These are phyloP conservation scores for Euglossa dilemma DNA, from an alignment of 1,140 invertebrate species.

Conservation along the genomic window DNA sequence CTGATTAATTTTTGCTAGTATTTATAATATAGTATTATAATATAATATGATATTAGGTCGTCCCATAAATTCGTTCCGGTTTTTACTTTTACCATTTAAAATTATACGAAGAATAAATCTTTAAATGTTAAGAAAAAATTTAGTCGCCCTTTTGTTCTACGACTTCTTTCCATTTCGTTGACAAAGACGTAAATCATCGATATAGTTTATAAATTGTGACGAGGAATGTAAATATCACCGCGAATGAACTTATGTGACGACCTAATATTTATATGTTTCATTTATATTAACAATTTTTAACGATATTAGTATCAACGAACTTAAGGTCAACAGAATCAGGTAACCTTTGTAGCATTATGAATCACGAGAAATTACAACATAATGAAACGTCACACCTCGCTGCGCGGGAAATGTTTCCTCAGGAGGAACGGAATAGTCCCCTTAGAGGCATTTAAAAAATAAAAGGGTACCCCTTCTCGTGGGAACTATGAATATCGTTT, in stretches of 20 bases:
- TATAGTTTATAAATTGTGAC: too few relatives aligned
- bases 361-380: slow-evolving; percentile 18
- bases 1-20: background rate
- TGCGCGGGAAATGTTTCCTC: slow-evolving; percentile 11
- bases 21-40: too few relatives aligned
- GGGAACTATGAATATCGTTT: background rate
- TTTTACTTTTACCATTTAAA: too few relatives aligned
- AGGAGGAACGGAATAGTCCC: background rate
- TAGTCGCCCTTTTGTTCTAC: too few relatives aligned
- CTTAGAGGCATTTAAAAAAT: background rate
- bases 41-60: too few relatives aligned
- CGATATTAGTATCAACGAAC: background rate
- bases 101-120: too few relatives aligned
- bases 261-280: background rate
- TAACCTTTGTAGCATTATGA: background rate
- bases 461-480: slow-evolving; percentile 2
- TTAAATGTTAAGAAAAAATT: too few relatives aligned
- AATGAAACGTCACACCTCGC: slow-evolving; percentile 24
- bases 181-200: too few relatives aligned
- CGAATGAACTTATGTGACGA: too few relatives aligned
- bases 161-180: too few relatives aligned
- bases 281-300: background rate
- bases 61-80: too few relatives aligned
- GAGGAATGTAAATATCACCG: too few relatives aligned
- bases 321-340: background rate